A percentile compares a stretch with the other conserved stretches of the same genome.
Conservation (phyloP, 2,797 vertebrate species). For the Oceanodroma leucorhoa region DNA sequence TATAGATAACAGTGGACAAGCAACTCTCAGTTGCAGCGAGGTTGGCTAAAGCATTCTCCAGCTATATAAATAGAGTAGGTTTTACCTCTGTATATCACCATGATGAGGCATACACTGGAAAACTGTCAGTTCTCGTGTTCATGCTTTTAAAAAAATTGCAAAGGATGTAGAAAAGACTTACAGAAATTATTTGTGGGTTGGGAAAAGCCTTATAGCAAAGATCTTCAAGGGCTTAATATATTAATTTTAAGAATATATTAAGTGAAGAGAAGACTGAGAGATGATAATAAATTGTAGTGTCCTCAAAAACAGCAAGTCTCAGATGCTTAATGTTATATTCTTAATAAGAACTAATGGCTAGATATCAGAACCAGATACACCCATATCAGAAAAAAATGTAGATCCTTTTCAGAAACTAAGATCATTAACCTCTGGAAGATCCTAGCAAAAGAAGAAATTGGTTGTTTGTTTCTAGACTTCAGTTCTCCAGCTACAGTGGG, state of each 20-base stretch:
- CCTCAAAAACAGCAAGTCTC: not conserved
- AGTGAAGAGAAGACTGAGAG: not conserved
- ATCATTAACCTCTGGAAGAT: not conserved
- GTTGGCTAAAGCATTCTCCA: not conserved
- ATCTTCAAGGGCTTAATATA: not conserved
- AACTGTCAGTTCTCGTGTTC: not conserved
- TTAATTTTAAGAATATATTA: not conserved
- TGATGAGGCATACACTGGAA: not conserved
- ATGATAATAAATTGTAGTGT: not conserved
- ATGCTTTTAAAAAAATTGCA: not conserved
- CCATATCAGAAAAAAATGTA: not conserved
- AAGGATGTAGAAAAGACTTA: not conserved
- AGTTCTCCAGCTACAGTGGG: not conserved
- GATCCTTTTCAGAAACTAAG: not conserved
- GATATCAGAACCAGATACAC: not conserved
- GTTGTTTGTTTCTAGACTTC: not conserved
- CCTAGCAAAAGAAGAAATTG: not conserved
- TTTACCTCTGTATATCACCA: not conserved
- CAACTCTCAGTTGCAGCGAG: not conserved
- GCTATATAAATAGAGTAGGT: not conserved
- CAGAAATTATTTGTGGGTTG: not conserved
- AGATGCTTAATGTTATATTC: not conserved
- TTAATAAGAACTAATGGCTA: not conserved
- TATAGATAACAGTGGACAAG: not conserved
- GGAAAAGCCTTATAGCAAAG: not conserved